Evolutionary conservation across 2,113 vertebrate species (phyloP).

Genomic region (Lepisosteus oculatus): DNA sequence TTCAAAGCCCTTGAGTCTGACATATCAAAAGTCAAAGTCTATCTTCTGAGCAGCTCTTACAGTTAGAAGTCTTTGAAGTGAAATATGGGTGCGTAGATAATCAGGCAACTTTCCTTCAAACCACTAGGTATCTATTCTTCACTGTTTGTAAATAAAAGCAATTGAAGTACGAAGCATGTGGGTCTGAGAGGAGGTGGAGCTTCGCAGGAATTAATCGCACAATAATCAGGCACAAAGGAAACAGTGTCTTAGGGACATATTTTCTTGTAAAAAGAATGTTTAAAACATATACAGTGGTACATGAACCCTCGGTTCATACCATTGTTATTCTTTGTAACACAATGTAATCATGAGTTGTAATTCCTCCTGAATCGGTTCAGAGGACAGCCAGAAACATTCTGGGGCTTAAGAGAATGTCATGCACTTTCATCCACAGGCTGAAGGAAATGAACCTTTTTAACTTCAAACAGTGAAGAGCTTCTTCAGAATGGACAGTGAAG

Average conservation of each 20-base stretch:
- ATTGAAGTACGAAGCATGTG: slow-evolving; percentile 36
- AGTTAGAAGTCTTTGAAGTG: slow-evolving; percentile 35
- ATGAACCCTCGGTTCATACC: no score
- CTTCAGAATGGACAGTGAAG: no score
- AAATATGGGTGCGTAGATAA: slow-evolving; percentile 35
- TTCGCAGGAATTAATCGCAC: slow-evolving; percentile 10
- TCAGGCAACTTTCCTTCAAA: slow-evolving; percentile 25
- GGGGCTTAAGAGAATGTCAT: background rate
- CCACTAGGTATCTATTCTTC: slow-evolving; percentile 22
- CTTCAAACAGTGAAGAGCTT: no score
- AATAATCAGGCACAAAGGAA: slow-evolving; percentile 3
- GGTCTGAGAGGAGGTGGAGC: slow-evolving; percentile 27
- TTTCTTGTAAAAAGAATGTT: background rate
- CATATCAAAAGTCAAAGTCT: slow-evolving; percentile 13
- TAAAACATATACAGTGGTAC: background rate
- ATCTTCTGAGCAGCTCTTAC: slow-evolving; percentile 9
- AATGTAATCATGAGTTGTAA: no score
- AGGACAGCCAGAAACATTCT: background rate
- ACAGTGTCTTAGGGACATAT: slow-evolving; percentile 3
- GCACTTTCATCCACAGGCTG: no score
- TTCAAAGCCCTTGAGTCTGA: background rate
- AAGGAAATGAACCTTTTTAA: no score
- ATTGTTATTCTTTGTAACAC: no score
- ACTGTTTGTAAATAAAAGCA: slow-evolving; percentile 38
- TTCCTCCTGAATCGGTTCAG: background rate